A percentile compares a stretch with the other conserved stretches of the same genome.
Conservation (phyloP, 2,797 vertebrate genomes). For the Eutrigla gurnardus region DNA sequence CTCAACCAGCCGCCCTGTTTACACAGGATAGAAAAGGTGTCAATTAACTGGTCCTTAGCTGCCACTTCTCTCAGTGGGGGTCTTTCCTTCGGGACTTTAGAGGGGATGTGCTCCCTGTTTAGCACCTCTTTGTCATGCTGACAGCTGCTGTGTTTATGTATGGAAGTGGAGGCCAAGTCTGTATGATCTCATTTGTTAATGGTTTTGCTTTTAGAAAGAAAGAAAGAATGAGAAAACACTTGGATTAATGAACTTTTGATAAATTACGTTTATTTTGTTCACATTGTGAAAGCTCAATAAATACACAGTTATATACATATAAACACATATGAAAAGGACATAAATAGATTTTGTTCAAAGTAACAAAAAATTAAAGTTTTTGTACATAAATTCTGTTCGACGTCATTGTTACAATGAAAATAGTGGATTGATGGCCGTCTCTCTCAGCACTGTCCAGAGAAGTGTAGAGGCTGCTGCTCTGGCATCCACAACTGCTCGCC, state of each 20-base stretch:
- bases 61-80: conserved; percentile 68
- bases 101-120: conserved; percentile 71
- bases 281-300: conserved; percentile 64
- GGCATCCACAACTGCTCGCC: conserved; percentile 67
- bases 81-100: conserved; percentile 77
- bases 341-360: conserved; percentile 57
- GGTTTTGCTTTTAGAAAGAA: no score
- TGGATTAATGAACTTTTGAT: conserved; percentile 32
- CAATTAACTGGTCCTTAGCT: conserved; percentile 68
- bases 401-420: conserved; percentile 76
- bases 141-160: conserved; percentile 61
- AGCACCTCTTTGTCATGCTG: conserved; percentile 69
- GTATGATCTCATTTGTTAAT: conserved; percentile 5
- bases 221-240: neutral
- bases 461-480: conserved; percentile 53
- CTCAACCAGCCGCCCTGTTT: conserved; percentile 41
- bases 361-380: conserved; percentile 49
- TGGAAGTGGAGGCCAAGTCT: conserved; percentile 44
- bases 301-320: conserved; percentile 67
- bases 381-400: conserved; percentile 17
- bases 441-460: conserved; percentile 67
- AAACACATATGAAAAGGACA: conserved; percentile 35
- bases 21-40: conserved; percentile 54
- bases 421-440: neutral
- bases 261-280: conserved; percentile 72